A percentile compares a stretch with the other conserved stretches of the same genome.
Conservation (phyloP, 1,140 invertebrate genomes). For the Cyphomyrmex costatus region DNA sequence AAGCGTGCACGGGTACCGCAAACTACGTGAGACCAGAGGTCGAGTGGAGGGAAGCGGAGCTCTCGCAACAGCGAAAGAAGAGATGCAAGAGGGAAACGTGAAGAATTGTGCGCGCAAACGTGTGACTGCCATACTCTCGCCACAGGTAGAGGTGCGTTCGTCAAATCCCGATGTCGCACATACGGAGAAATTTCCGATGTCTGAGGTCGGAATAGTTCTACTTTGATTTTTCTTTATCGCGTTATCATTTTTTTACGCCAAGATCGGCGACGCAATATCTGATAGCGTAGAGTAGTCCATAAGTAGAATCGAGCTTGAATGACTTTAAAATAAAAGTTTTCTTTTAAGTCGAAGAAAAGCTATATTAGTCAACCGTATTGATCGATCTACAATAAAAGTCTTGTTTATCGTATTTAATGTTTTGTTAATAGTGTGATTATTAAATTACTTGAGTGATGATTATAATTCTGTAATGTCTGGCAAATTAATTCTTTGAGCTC, state of each 20-base stretch:
- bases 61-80: too few species aligned
- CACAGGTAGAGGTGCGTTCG: constrained; percentile 32
- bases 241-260: background rate
- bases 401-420: constrained; percentile 3
- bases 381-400: background rate
- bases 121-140: constrained; percentile 11
- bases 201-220: constrained; percentile 13
- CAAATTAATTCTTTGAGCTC: background rate
- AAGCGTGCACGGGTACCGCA: constrained; percentile 55
- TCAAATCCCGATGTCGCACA: constrained; percentile 31
- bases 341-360: background rate
- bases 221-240: background rate
- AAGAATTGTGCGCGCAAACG: constrained; percentile 18
- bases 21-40: constrained; percentile 46
- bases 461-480: background rate
- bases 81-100: background rate
- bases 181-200: constrained; percentile 55
- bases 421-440: background rate
- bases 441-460: background rate
- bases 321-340: background rate
- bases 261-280: background rate
- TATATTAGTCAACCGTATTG: background rate
- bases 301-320: background rate
- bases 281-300: background rate
- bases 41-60: background rate